These are phyloP conservation scores for Threskiornis aethiopicus DNA, from an alignment of 2,797 vertebrate species.

Conservation along the genomic window DNA sequence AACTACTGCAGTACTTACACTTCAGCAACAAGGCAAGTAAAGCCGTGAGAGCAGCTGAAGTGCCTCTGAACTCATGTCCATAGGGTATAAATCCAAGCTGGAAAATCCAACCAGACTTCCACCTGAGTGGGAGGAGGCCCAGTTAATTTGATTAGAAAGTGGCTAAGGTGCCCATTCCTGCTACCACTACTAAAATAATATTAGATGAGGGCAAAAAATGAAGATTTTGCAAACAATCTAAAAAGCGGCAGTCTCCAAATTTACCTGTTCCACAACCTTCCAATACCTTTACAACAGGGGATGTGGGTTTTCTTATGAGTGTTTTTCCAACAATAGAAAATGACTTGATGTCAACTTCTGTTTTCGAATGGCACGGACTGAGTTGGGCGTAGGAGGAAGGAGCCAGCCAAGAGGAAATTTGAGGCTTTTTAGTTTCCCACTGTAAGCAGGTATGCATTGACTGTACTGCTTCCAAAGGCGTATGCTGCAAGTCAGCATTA, in stretches of 20 bases:
- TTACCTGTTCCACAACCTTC: slow-evolving; percentile 15
- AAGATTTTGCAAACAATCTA: background rate
- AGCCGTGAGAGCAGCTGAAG: background rate
- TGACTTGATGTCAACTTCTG: slow-evolving; percentile 34
- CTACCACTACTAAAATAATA: background rate
- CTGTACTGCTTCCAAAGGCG: slow-evolving; percentile 59
- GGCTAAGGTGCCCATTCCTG: background rate
- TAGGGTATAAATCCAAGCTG: slow-evolving; percentile 19
- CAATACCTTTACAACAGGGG: background rate
- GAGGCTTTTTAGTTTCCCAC: slow-evolving; percentile 61
- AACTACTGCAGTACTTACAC: background rate
- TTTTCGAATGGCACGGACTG: background rate
- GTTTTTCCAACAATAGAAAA: slow-evolving; percentile 45
- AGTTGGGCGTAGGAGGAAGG: slow-evolving; percentile 38
- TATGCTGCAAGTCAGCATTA: slow-evolving; percentile 58
- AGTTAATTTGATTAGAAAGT: slow-evolving; percentile 25
- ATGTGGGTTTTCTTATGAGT: slow-evolving; percentile 31
- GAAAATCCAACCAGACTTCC: slow-evolving; percentile 14
- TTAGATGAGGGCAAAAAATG: background rate
- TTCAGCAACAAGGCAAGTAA: background rate
- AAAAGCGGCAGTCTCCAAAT: background rate
- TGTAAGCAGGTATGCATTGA: slow-evolving; percentile 57
- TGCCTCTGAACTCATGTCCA: slow-evolving; percentile 4
- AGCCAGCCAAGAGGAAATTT: slow-evolving; percentile 65
- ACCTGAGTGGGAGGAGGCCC: background rate